These are phyloP conservation scores for Protobothrops mucrosquamatus DNA, from an alignment of 2,113 vertebrate species.

Conservation along the genomic window DNA sequence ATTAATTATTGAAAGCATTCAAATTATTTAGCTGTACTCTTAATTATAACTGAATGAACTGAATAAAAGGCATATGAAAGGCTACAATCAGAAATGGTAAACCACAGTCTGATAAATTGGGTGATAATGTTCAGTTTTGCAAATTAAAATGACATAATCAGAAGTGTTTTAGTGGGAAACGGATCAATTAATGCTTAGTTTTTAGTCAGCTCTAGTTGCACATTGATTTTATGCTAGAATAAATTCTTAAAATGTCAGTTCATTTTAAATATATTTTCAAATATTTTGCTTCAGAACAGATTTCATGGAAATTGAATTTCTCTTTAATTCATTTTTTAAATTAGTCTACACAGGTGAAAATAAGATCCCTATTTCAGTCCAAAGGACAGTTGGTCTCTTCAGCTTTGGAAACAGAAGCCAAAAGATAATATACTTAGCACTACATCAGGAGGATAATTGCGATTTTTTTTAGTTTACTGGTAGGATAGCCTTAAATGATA, in stretches of 20 bases:
- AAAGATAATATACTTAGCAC: not conserved
- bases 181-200: not conserved
- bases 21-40: not conserved
- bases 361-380: fast-evolving
- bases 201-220: not conserved
- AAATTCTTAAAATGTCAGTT: not conserved
- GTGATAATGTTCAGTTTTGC: not conserved
- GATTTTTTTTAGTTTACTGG: not conserved
- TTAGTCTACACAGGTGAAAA: not conserved
- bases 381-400: not conserved
- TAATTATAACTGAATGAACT: slow-evolving; percentile 29
- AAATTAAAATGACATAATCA: not conserved
- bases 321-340: not conserved
- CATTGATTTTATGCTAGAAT: not conserved
- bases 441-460: not conserved
- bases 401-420: not conserved
- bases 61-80: not conserved
- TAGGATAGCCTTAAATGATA: not conserved
- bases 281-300: not conserved
- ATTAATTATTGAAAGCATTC: not conserved
- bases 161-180: not conserved
- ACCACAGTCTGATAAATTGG: not conserved
- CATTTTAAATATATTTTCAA: not conserved
- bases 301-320: not conserved
- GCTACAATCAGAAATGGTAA: not conserved